Percentiles rank a stretch among this genome's conserved stretches.
Evolutionary conservation across 2,113 vertebrate species (phyloP).

Genomic region (Menura novaehollandiae): DNA sequence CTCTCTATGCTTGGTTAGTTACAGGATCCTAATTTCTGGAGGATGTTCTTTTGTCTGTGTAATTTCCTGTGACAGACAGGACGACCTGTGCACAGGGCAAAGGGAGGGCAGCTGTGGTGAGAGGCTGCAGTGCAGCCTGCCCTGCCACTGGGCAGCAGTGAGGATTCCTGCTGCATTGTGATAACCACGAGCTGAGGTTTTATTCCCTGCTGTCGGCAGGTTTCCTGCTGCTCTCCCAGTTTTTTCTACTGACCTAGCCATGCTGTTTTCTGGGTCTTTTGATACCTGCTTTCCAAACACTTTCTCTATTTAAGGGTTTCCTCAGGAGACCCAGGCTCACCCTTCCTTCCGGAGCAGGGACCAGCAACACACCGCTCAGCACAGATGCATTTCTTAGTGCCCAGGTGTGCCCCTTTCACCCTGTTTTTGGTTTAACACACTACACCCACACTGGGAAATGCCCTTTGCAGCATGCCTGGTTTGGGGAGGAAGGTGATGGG

Average conservation of each 20-base stretch:
- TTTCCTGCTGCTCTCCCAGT: background rate
- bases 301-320: background rate
- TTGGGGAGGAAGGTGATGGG: background rate
- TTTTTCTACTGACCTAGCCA: background rate
- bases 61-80: background rate
- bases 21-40: background rate
- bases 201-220: background rate
- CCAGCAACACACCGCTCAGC: background rate
- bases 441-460: background rate
- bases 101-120: background rate
- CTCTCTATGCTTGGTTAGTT: background rate
- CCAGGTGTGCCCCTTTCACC: background rate
- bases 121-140: background rate
- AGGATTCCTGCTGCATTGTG: background rate
- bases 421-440: background rate
- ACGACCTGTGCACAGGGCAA: rapidly evolving
- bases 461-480: background rate
- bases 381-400: background rate
- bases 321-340: background rate
- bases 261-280: background rate
- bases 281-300: background rate
- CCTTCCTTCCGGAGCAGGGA: background rate
- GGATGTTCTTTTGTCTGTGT: background rate
- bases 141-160: background rate
- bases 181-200: background rate